Evolutionary conservation across 2,797 vertebrate species (phyloP).

Genomic region (Tenualosa thibaudeaui): DNA sequence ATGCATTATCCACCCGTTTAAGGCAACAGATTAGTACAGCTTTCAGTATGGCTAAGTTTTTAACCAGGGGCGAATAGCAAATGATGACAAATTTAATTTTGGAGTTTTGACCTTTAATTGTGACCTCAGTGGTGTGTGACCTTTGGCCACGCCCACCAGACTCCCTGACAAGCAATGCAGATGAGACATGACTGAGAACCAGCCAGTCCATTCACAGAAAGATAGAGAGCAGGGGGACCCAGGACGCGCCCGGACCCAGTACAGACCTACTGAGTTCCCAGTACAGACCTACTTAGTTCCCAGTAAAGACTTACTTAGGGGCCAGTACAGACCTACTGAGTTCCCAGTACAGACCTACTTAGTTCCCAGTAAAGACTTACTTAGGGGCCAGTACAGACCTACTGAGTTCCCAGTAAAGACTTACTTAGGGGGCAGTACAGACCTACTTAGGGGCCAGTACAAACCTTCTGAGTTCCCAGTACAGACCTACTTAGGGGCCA

Average conservation of each 20-base stretch:
- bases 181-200: neutral
- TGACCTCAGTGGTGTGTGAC: too few species aligned
- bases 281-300: too few species aligned
- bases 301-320: too few species aligned
- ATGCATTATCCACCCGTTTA: neutral
- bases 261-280: neutral
- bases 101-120: too few species aligned
- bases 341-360: too few species aligned
- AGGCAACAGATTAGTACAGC: neutral
- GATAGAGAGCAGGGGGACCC: neutral
- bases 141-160: neutral
- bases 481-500: neutral
- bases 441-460: too few species aligned
- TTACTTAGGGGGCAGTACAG: neutral
- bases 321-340: neutral
- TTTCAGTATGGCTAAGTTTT: too few species aligned
- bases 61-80: neutral
- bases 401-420: neutral
- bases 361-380: too few species aligned
- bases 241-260: too few species aligned
- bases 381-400: neutral
- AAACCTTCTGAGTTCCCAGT: neutral
- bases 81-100: too few species aligned
- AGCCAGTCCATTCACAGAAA: conserved; percentile 12
- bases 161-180: conserved; percentile 31